These are phyloP conservation scores for Beroe forskalii DNA, from an alignment of 37 sponge, comb jelly and placozoan genomes.

Conservation along the genomic window DNA sequence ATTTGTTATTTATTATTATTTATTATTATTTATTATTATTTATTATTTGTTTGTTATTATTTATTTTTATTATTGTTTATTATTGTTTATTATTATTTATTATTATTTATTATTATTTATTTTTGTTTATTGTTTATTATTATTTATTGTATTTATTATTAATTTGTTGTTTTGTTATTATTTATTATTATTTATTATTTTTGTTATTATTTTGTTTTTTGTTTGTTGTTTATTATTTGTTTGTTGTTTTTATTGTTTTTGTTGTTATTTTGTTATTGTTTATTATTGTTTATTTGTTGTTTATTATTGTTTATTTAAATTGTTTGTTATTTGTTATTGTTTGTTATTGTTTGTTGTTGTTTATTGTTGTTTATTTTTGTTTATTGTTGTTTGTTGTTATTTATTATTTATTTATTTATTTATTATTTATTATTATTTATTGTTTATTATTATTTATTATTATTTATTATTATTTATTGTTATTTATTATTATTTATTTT, in stretches of 20 bases:
- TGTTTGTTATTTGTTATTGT: not conserved
- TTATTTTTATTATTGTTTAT: not conserved
- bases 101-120: not conserved
- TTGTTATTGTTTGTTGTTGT: not conserved
- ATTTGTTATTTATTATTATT: too few species aligned
- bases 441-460: not conserved
- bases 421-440: not conserved
- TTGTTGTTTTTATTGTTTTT: not conserved
- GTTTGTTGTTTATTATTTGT: not conserved
- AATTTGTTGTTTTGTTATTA: not conserved
- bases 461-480: not conserved
- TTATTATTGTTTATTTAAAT: not conserved
- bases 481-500: conserved; percentile 3
- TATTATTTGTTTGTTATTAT: not conserved
- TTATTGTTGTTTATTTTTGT: not conserved
- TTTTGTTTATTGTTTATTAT: not conserved
- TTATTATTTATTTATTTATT: not conserved
- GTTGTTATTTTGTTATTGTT: not conserved
- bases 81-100: not conserved
- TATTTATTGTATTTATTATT: not conserved
- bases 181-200: not conserved
- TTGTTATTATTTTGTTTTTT: not conserved
- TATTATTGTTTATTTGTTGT: not conserved
- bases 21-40: not conserved
- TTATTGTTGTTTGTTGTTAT: not conserved